phyloP scores from a whole-genome alignment of 2,113 vertebrate genomes.

The Tamias sibiricus region DNA sequence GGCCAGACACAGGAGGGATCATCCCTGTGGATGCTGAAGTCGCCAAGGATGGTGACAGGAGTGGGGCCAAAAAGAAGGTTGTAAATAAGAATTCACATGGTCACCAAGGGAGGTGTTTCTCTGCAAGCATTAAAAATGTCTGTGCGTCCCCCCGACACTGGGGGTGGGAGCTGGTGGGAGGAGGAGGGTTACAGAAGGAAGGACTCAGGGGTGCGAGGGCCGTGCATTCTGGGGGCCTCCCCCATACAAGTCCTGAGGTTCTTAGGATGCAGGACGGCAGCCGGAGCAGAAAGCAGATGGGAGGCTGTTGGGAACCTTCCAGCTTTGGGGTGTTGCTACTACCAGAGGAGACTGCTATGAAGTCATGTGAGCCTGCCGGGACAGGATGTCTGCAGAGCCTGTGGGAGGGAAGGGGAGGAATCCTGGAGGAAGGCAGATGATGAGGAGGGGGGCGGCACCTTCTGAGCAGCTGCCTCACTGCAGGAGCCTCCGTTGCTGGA shows the following conservation, averaged over 20 bases:
- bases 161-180: neutral
- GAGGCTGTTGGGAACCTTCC: slow-evolving; percentile 39
- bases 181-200: neutral
- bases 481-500: neutral
- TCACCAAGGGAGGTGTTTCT: neutral
- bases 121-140: neutral
- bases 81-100: neutral
- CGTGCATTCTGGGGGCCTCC: slow-evolving; percentile 9
- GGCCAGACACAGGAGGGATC: neutral
- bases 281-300: slow-evolving; percentile 40
- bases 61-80: neutral
- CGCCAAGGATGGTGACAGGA: neutral
- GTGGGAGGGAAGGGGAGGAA: slow-evolving; percentile 45
- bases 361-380: slow-evolving; percentile 36
- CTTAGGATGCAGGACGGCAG: slow-evolving; percentile 21
- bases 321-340: slow-evolving; percentile 45
- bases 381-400: slow-evolving; percentile 42
- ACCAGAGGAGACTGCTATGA: slow-evolving; percentile 40
- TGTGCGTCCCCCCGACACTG: neutral
- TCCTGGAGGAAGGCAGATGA: slow-evolving; percentile 58
- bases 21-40: neutral
- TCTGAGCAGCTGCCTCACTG: neutral
- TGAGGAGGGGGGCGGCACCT: neutral
- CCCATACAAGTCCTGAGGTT: neutral
- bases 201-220: neutral